These are phyloP conservation scores for Eristalis intricaria DNA, from an alignment of 2,888 invertebrate genomes.

Conservation along the genomic window DNA sequence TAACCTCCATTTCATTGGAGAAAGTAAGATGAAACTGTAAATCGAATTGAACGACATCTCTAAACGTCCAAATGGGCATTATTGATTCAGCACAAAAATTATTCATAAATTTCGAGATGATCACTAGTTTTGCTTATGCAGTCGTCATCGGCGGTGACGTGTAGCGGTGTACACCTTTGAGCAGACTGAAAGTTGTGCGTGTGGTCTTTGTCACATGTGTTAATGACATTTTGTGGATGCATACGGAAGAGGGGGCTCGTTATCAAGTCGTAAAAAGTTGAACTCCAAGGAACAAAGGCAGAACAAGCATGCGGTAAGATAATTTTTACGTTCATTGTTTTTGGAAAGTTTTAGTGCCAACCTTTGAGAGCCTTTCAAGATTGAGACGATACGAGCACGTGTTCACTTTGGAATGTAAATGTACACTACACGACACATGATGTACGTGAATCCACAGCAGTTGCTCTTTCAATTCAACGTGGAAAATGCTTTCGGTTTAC, in stretches of 20 bases:
- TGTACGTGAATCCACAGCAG: not conserved
- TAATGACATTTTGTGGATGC: not conserved
- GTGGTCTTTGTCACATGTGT: not conserved
- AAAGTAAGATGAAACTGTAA: slow-evolving; percentile 23
- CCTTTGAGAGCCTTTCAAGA: not conserved
- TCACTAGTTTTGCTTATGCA: not conserved
- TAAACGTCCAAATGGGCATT: not conserved
- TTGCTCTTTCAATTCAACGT: not conserved
- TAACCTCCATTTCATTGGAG: slow-evolving; percentile 29
- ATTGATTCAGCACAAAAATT: slow-evolving; percentile 19
- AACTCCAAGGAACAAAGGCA: not conserved
- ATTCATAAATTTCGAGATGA: slow-evolving; percentile 6
- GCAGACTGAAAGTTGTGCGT: not conserved
- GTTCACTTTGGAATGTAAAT: not conserved
- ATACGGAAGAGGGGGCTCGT: not conserved
- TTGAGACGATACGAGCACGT: not conserved
- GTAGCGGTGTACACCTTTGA: not conserved
- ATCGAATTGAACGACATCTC: slow-evolving; percentile 9
- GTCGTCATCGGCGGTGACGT: not conserved
- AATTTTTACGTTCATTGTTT: not conserved
- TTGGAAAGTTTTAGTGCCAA: not conserved
- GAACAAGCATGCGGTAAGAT: slow-evolving; percentile 1
- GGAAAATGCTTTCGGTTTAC: not conserved
- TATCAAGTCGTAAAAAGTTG: not conserved
- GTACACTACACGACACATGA: not conserved